Evolutionary conservation across 2,888 invertebrate genomes (phyloP).

Genomic region (Chrysotoxum bicinctum): DNA sequence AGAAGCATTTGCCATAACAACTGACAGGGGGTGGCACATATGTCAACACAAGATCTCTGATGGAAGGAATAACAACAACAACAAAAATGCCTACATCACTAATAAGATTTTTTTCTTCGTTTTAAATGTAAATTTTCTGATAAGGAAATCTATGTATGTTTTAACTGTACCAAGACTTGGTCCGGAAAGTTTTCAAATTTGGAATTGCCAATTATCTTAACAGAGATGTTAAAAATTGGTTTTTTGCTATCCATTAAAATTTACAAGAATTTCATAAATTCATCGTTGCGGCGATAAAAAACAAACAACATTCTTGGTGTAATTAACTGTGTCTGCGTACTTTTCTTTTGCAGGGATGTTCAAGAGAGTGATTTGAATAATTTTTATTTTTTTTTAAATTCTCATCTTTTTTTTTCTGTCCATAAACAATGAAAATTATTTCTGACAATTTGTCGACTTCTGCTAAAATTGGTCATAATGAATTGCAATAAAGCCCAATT

Average conservation of each 20-base stretch:
- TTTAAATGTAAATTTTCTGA: neutral
- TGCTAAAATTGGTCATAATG: slow-evolving; percentile 11
- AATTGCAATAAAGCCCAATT: slow-evolving; percentile 44
- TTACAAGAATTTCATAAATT: too few species aligned
- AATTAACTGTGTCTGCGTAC: too few species aligned
- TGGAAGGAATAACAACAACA: neutral
- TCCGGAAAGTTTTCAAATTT: neutral
- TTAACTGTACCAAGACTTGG: neutral
- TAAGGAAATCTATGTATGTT: neutral
- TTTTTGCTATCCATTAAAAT: too few species aligned
- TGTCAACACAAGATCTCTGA: slow-evolving; percentile 17
- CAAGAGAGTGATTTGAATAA: neutral
- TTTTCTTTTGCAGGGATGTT: too few species aligned
- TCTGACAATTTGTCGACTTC: neutral
- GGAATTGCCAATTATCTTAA: neutral
- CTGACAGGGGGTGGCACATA: slow-evolving; percentile 19
- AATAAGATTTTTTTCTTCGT: neutral
- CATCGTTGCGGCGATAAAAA: too few species aligned
- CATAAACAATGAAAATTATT: neutral
- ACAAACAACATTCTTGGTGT: too few species aligned
- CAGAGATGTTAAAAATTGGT: too few species aligned
- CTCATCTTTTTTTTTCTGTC: neutral
- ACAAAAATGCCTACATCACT: neutral
- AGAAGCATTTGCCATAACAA: neutral
- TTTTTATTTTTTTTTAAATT: neutral